Conservation (phyloP, 2,113 vertebrate species). For the Nicator chloris region DNA sequence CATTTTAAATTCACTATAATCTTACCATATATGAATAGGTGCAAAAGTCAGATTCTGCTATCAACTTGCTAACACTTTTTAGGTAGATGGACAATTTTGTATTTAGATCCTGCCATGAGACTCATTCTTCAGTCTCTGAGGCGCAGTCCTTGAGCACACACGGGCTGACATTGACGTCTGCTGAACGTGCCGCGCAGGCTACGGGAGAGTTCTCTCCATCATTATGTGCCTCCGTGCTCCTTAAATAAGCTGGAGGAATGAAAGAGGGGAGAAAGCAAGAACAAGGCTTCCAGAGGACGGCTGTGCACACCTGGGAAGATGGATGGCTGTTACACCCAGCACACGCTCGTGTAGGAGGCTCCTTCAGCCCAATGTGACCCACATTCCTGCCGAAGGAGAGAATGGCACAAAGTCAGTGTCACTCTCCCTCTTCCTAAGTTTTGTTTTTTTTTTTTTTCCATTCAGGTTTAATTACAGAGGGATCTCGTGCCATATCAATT, state of each 20-base stretch:
- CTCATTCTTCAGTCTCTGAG: neutral
- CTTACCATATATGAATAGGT: neutral
- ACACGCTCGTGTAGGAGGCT: neutral
- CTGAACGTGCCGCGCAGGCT: neutral
- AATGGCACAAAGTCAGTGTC: neutral
- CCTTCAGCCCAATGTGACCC: neutral
- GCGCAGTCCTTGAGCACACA: neutral
- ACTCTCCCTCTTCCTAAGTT: neutral
- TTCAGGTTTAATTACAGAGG: neutral
- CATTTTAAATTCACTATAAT: neutral
- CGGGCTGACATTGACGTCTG: neutral
- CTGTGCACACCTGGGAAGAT: neutral
- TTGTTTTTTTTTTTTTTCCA: neutral
- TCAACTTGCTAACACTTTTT: neutral
- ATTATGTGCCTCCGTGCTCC: neutral
- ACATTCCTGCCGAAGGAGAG: neutral
- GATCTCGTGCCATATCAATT: neutral
- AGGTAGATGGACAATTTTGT: neutral
- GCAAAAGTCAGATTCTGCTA: neutral
- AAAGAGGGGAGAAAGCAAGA: neutral
- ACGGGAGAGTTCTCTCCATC: neutral
- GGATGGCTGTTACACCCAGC: neutral
- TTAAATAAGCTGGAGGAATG: neutral
- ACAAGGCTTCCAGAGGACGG: neutral
- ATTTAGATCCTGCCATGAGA: neutral